Base-by-base conservation (phyloP, 2,888 invertebrate genomes). In the Parthenolecanium corni region DNA sequence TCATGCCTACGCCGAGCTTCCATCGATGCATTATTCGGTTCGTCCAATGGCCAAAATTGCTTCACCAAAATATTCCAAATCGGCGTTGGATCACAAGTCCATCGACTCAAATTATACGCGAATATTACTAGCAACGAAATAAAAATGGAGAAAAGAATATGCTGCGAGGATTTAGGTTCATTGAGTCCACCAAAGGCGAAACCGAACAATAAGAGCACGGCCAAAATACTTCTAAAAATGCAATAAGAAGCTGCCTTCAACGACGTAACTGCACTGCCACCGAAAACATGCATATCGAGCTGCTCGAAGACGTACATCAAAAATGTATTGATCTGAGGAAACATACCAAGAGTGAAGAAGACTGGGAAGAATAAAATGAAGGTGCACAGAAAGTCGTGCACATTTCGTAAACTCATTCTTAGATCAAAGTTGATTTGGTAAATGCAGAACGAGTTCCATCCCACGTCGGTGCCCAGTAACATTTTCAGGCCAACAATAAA, bases 251-350 rank as follows among this genome's bases (percentile, higher is more conserved):
- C 86, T 2, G 92, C 90, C 20, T 81, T 78, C 3, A 97, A 75
- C 72, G 89, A 87, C 62, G 87, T 86, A 11, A 87, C 85, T 0
- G 91, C 92, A 71, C 88, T 92, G 0, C 91, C 91, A 1, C 91
- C 91, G 71, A 91, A 91, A 1, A 89, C 72, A 71, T 90, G 89
- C 84, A 87, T 94, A 74, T 86, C 96, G 71, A 83, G 80, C 78
- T 98, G 98, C 74, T 98, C 98, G 68, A 96, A 77, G n/a, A 93
- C 76, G 74, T 96, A 97, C 87, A 95, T 91, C 9, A 86, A 74
- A 73, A 97, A 95, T 1, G 98, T 98, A 72, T 95, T 96, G 62
- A 97, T 88, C 76, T 90, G 98, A 3, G 98, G 98, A 71, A 98
- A 89, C 51, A 98, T 77, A 1, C 98, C 98, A 66, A 97, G 77